Evolutionary conservation across 2,888 invertebrate genomes (phyloP), one percentile per base, ranked within the genome.

Genomic region (Melinaea menophilus): DNA sequence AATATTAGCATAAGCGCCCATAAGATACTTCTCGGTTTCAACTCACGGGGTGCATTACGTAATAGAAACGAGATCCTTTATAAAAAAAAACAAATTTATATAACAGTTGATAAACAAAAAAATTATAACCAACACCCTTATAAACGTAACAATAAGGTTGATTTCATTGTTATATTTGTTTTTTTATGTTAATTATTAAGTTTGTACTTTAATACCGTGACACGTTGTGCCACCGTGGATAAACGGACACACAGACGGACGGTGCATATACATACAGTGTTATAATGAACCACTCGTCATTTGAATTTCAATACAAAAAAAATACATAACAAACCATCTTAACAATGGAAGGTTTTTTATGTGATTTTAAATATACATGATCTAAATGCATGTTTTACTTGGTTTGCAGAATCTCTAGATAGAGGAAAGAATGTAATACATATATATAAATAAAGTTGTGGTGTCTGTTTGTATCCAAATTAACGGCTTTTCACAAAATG

Each of bases 181-280:
- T 9, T n/a, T 12, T n/a, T 22, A 58, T 12, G 9, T 33, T 41
- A 47, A 62, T 57, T 56, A 47, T 34, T 60, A 57, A 35, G 47
- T 59, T 60, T 60, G 77, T 69, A 67, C 75, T 63, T 70, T 76
- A 81, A 76, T 76, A 82, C 84, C 85, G 82, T 87, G 83, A 81
- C 85, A 80, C 78, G 76, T 82, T 83, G 80, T 84, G 81, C 77
- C 77, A 86, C 86, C 88, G 84, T 88, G 84, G 75, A 82, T 86
- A 89, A 89, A 86, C 79, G 85, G 81, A 82, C 87, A 82, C 72
- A 83, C 69, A 72, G 69, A 71, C 79, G 77, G 70, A 72, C 72
- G 74, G 79, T 84, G 80, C 80, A 85, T 82, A 81, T 78, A 80
- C 79, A 81, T 81, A 81, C 65, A 65, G 59, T 22, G 22, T 61